These are phyloP conservation scores for Micrasema minimum DNA, from an alignment of 1,140 invertebrate genomes.

Conservation along the genomic window DNA sequence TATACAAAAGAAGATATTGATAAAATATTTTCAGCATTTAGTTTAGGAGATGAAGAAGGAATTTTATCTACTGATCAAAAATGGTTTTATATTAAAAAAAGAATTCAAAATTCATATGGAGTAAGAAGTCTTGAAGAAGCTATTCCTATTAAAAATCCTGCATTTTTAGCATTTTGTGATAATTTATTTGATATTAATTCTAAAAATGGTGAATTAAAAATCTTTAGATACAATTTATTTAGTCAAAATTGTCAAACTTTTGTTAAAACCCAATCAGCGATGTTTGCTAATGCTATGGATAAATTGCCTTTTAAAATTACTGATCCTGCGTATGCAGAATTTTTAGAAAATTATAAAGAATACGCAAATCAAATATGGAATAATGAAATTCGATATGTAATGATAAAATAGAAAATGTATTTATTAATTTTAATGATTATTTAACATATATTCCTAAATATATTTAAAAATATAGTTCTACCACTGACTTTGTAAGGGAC, in stretches of 20 bases:
- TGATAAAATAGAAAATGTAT: not conserved
- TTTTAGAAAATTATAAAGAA: not conserved
- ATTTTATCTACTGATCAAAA: not conserved
- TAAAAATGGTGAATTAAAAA: constrained; percentile 1
- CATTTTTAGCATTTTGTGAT: constrained; percentile 11
- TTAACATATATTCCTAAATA: constrained; percentile 7
- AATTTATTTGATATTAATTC: constrained; percentile 11
- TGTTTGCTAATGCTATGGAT: constrained; percentile 4
- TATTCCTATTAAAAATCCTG: constrained; percentile 11
- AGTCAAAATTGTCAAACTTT: constrained; percentile 2
- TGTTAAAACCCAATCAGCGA: not conserved
- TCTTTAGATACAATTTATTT: constrained; percentile 1
- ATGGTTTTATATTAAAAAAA: constrained; percentile 5
- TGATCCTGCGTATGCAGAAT: constrained; percentile 1
- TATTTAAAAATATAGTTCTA: not conserved
- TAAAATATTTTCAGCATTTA: not conserved
- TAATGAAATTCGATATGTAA: not conserved
- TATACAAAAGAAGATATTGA: constrained; percentile 4
- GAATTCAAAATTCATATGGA: not conserved
- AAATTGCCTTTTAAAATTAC: constrained; percentile 1
- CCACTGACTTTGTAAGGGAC: no score
- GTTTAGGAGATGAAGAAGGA: not conserved
- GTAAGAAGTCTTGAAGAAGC: not conserved
- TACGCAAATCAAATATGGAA: not conserved
- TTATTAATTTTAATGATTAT: constrained; percentile 5